These are phyloP conservation scores for Chrysomela aeneicollis DNA, from an alignment of 2,888 invertebrate genomes.

Conservation along the genomic window DNA sequence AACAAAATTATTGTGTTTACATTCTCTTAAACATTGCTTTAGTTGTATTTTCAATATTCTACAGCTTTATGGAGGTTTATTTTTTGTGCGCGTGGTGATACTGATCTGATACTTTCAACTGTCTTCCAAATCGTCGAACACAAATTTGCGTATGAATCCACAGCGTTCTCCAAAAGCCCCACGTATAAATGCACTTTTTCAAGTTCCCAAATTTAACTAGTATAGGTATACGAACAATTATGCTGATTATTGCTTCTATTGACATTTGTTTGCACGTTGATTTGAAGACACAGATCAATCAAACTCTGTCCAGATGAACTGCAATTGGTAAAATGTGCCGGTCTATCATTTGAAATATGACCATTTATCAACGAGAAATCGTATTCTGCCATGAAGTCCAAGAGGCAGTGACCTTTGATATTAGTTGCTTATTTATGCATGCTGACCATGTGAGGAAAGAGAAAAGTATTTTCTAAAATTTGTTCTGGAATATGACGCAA, in stretches of 20 bases:
- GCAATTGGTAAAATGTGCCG: slow-evolving; percentile 5
- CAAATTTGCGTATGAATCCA: slow-evolving; percentile 3
- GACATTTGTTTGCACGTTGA: too few relatives aligned
- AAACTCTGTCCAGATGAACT: slow-evolving; percentile 2
- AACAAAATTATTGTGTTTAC: not conserved
- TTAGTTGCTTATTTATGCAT: not conserved
- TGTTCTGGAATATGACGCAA: slow-evolving; percentile 1
- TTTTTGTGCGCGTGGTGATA: not conserved
- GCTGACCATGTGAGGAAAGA: slow-evolving; percentile 7
- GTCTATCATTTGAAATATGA: slow-evolving; percentile 4
- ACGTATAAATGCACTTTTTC: slow-evolving; percentile 6
- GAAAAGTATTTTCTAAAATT: slow-evolving; percentile 7
- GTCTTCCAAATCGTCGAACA: not conserved
- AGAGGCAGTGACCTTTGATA: not conserved
- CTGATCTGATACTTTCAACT: not conserved
- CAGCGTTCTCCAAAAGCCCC: not conserved
- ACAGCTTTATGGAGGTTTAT: not conserved
- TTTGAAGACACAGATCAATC: slow-evolving; percentile 14
- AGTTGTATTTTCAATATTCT: not conserved
- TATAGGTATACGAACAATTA: not conserved
- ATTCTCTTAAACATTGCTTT: not conserved
- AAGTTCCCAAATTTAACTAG: not conserved
- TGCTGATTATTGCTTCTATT: not conserved
- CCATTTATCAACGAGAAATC: slow-evolving; percentile 6
- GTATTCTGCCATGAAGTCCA: not conserved